phyloP scores from a whole-genome alignment of 2,888 invertebrate species.

The Meandrusa payeni region DNA sequence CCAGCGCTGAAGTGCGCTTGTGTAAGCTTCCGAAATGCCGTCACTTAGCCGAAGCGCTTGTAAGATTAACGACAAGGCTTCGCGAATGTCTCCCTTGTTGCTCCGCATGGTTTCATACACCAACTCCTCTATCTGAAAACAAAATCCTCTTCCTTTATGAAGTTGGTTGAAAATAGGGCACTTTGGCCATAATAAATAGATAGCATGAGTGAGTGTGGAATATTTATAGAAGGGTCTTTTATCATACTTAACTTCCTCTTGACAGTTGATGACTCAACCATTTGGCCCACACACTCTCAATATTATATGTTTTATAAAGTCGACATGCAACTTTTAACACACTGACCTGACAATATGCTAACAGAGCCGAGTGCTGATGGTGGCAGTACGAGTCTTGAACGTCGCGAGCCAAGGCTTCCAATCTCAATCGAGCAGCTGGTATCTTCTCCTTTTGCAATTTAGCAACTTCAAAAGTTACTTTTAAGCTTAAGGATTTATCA shows the following conservation, averaged over 20 bases:
- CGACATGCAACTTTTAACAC: too few relatives aligned
- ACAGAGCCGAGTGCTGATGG: constrained; percentile 58
- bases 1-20: constrained; percentile 62
- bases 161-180: too few relatives aligned
- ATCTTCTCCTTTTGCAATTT: constrained; percentile 50
- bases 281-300: too few relatives aligned
- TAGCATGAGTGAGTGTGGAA: too few relatives aligned
- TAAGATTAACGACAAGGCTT: constrained; percentile 52
- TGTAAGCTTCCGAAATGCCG: constrained; percentile 42
- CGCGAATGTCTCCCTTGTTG: constrained; percentile 51
- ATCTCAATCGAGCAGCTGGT: constrained; percentile 52
- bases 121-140: constrained; percentile 57
- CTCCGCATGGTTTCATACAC: constrained; percentile 51
- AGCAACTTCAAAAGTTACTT: constrained; percentile 53
- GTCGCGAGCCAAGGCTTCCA: constrained; percentile 55
- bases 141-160: too few relatives aligned
- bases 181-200: too few relatives aligned
- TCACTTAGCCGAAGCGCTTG: constrained; percentile 55
- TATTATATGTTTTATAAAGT: too few relatives aligned
- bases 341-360: constrained; percentile 63
- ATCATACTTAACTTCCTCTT: too few relatives aligned
- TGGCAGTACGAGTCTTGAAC: constrained; percentile 67
- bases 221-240: too few relatives aligned
- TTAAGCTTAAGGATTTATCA: constrained; percentile 43
- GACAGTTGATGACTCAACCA: too few relatives aligned